These are phyloP conservation scores for Coccyzus lansbergi DNA, from an alignment of 2,797 vertebrate species.

Conservation along the genomic window DNA sequence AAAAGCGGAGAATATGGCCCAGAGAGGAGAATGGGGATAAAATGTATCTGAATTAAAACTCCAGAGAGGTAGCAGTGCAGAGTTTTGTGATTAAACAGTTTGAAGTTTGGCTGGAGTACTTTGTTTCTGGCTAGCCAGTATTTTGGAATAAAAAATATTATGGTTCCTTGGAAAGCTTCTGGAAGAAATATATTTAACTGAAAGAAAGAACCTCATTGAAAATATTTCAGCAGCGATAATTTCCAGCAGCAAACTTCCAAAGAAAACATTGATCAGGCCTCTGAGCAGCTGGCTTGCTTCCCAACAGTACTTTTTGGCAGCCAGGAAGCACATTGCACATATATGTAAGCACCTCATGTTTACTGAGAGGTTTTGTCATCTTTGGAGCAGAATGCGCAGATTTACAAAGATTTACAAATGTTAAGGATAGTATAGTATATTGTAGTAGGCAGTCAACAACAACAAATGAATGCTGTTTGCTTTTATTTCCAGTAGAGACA, in stretches of 20 bases:
- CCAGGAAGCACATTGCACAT: not conserved
- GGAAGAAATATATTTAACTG: not conserved
- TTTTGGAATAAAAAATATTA: not conserved
- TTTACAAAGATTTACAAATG: not conserved
- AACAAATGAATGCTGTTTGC: not conserved
- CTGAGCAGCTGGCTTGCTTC: not conserved
- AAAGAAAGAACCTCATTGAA: not conserved
- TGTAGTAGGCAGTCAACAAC: not conserved
- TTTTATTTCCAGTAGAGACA: not conserved
- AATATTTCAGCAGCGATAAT: not conserved
- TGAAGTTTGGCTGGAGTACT: not conserved
- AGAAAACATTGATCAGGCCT: not conserved
- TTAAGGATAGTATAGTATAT: not conserved
- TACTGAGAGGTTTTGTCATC: not conserved
- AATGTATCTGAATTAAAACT: not conserved
- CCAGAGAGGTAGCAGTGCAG: not conserved
- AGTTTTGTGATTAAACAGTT: not conserved
- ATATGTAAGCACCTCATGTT: not conserved
- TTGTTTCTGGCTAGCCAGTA: not conserved
- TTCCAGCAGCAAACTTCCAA: not conserved
- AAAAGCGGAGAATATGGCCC: not conserved
- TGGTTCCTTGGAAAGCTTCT: not conserved
- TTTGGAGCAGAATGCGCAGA: not conserved
- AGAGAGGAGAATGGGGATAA: not conserved
- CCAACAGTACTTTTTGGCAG: not conserved